Percentiles rank a stretch among this genome's conserved stretches.
Conservation (phyloP, 37 sponge, comb jelly and placozoan genomes). For the Lycopodina hypogea region DNA sequence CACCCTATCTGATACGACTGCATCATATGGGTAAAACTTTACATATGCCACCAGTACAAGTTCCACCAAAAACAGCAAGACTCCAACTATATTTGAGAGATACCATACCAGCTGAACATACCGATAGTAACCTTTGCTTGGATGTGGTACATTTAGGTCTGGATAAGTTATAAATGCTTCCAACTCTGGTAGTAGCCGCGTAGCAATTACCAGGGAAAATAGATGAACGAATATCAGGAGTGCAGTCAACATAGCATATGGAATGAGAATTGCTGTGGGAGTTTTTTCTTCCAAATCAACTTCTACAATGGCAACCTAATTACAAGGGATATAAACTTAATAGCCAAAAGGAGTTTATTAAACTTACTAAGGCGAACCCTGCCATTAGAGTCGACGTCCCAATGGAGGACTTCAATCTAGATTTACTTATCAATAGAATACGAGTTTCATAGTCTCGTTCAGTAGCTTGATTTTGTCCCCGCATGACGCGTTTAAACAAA, state of each 20-base stretch:
- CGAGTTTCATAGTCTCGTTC: conserved; percentile 59
- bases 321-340: neutral
- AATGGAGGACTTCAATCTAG: conserved; percentile 66
- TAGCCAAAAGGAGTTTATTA: neutral
- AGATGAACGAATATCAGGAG: conserved; percentile 71
- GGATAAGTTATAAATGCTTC: conserved; percentile 50
- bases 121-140: conserved; percentile 31
- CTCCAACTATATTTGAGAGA: conserved; percentile 69
- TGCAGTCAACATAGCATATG: conserved; percentile 61
- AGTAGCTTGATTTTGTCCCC: neutral
- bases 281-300: conserved; percentile 26
- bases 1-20: neutral
- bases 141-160: conserved; percentile 17
- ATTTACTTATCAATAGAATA: conserved; percentile 47
- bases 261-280: conserved; percentile 42
- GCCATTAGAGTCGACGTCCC: conserved; percentile 72
- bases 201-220: conserved; percentile 62
- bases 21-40: conserved; percentile 49
- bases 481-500: no score
- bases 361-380: conserved; percentile 74
- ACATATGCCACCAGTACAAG: conserved; percentile 61
- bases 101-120: conserved; percentile 54
- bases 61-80: conserved; percentile 57
- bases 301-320: conserved; percentile 78
- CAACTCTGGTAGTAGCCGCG: conserved; percentile 63